phyloP scores from a whole-genome alignment of 2,797 vertebrate genomes.

The Myotis planiceps region DNA sequence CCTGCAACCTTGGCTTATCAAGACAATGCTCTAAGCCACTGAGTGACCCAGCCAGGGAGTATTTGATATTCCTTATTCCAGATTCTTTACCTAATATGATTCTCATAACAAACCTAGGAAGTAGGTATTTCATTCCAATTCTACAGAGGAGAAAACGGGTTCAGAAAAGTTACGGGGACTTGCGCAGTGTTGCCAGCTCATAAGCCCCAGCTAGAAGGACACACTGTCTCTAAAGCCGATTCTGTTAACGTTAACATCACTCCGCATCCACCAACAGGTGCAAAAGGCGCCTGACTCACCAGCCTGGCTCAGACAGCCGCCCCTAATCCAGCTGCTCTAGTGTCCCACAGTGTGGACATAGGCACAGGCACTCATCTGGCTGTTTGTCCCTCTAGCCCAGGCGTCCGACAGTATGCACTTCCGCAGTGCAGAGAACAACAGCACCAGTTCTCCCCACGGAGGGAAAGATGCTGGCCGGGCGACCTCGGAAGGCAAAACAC shows the following conservation, averaged over 20 bases:
- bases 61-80: background rate
- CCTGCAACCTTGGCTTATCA: background rate
- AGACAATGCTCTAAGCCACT: background rate
- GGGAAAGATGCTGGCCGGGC: background rate
- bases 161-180: background rate
- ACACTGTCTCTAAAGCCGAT: background rate
- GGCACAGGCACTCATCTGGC: background rate
- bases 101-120: background rate
- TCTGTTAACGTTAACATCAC: no score
- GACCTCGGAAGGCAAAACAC: background rate
- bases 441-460: background rate
- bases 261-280: background rate
- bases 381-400: background rate
- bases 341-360: rapidly evolving
- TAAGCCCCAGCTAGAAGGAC: background rate
- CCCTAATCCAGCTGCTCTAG: background rate
- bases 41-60: background rate
- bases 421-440: rapidly evolving
- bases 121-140: background rate
- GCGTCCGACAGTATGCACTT: no score
- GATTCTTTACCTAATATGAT: background rate
- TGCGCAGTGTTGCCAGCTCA: background rate
- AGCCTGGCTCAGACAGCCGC: background rate
- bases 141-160: background rate
- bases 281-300: background rate